Conservation (phyloP, 2,888 invertebrate species). For the Malacosoma neustria region DNA sequence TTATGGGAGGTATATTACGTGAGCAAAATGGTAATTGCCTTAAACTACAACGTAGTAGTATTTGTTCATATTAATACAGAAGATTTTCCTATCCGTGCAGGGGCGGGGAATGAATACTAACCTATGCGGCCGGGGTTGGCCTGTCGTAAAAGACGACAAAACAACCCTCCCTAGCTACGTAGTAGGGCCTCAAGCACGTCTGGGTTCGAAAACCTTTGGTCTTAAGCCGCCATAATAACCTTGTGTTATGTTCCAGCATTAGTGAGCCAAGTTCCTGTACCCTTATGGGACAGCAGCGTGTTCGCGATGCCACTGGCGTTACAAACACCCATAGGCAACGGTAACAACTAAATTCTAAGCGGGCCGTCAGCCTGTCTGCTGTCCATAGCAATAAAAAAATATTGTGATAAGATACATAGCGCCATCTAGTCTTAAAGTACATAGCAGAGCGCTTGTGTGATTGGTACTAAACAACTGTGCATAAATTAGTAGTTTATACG, state of each 20-base stretch:
- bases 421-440: too few species aligned
- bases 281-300: not conserved
- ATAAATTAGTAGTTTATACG: too few species aligned
- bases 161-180: not conserved
- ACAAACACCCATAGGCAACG: not conserved
- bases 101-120: not conserved
- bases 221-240: not conserved
- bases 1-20: not conserved
- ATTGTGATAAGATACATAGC: too few species aligned
- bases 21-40: not conserved
- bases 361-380: not conserved
- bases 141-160: not conserved
- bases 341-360: not conserved
- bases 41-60: too few species aligned
- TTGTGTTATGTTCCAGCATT: not conserved
- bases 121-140: not conserved
- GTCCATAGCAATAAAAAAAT: too few species aligned
- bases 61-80: too few species aligned
- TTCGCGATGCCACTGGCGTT: not conserved
- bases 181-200: too few species aligned
- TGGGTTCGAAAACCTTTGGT: not conserved
- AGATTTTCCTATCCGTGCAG: not conserved
- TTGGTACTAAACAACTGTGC: too few species aligned
- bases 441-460: too few species aligned
- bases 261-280: not conserved